Evolutionary conservation across 1,140 invertebrate species (phyloP), one percentile per base, ranked within the genome.

Genomic region (Nymphalis io): DNA sequence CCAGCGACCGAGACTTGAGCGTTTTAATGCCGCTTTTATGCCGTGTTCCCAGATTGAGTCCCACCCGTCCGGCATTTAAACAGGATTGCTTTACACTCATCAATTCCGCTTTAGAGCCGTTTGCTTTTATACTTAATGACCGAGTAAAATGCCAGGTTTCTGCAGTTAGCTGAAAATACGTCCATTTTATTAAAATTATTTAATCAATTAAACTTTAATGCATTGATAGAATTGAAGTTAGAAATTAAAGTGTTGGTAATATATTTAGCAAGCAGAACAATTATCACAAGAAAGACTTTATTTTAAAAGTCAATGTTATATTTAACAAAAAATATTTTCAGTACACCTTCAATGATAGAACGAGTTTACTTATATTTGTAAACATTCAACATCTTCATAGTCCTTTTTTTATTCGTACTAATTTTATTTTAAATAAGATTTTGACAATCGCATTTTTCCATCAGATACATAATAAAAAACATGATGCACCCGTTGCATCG

Each of bases 51-150:
- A 81, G 84, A 82, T 88, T 83, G 83, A 78, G 76, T 79, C 74
- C 72, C 75, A 62, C 76, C 75, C 78, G 72, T 71, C 75, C 71
- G 70, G 64, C 75, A 79, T 82, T 85, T 81, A 77, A 81, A 80
- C 84, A 62, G 78, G 81, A 82, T 85, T 77, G 76, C 81, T 83
- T 88, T 86, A 84, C 84, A 83, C 80, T 84, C 81, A 72, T 82
- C 82, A 77, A 84, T 82, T 81, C 77, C 65, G 68, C 61, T 82
- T 87, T 83, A 84, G 80, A 83, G 74, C 79, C 71, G 74, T 83
- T 85, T 79, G 76, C 83, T 84, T 84, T 84, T 86, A 88, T 84
- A 77, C 76, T 65, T 88, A 87, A 88, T 85, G 84, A 82, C 81
- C 83, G 76, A 70, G 76, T 84, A 86, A 85, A 84, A 68, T 46